phyloP scores from a whole-genome alignment of 2,113 vertebrate genomes.

The Tetrao urogallus region DNA sequence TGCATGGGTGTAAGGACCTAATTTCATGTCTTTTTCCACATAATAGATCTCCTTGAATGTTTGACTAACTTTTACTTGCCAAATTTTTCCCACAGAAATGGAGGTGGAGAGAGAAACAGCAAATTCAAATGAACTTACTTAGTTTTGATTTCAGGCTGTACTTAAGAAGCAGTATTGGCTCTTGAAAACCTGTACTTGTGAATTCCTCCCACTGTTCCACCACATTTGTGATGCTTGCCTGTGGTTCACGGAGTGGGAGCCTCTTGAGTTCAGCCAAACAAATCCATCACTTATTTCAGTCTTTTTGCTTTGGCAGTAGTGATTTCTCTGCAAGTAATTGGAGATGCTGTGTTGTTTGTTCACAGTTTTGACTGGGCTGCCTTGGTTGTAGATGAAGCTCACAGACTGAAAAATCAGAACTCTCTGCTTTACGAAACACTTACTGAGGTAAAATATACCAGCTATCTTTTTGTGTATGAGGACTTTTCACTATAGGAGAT shows the following conservation, averaged over 20 bases:
- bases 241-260: neutral
- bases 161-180: neutral
- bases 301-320: neutral
- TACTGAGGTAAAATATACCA: slow-evolving; percentile 79
- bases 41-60: neutral
- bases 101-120: neutral
- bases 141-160: neutral
- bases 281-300: neutral
- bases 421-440: slow-evolving; percentile 87
- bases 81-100: neutral
- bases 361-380: slow-evolving; percentile 77
- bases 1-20: neutral
- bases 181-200: neutral
- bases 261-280: neutral
- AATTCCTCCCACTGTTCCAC: neutral
- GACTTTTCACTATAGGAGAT: neutral
- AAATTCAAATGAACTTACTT: neutral
- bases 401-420: slow-evolving; percentile 90
- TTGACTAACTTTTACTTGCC: neutral
- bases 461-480: neutral
- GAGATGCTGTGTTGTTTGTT: neutral
- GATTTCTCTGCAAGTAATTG: neutral
- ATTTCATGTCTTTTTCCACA: neutral
- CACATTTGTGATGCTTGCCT: neutral
- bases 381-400: slow-evolving; percentile 93